Evolutionary conservation across 30 jellyfish, hydroid and myxozoan species (phyloP), one percentile per base, ranked within the genome.

Genomic region (Turritopsis dohrnii): DNA sequence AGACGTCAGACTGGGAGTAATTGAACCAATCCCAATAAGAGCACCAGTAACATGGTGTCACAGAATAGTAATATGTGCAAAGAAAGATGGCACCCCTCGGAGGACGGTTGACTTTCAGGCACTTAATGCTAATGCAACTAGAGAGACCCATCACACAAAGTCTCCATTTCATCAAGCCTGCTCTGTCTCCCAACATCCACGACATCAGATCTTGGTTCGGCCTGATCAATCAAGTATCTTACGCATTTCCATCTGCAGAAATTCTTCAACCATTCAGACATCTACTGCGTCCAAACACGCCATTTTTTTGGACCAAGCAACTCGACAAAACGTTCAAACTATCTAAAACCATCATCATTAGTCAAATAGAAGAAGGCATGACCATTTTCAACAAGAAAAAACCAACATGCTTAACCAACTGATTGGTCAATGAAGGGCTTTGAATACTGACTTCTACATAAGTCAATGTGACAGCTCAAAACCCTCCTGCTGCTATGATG

Each of bases 21-120:
- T 84, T 21, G 89, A 75, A 53, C 91, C 91, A 71, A 88, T 83
- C 69, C 91, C 89, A 18, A 28, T 60, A n/a, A 89, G 89, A 18
- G 74, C 8, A 31, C 88, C 91, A 18, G 86, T 71, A 28, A 65
- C 86, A 16, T 84, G 91, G 91, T 84, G 91, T 31, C 69, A 28
- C 60, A 84, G 90, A 13, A 84, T 84, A n/a, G n/a, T n/a, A n/a
- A n/a, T n/a, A n/a, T n/a, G n/a, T n/a, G n/a, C n/a, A n/a, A n/a
- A n/a, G n/a, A 84, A 84, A 53, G 65, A 74, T 84, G 18, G 53
- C 41, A 21, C 18, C 29, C 91, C 91, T n/a, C 83, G 91, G 8
- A 83, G 89, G 65, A 84, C 91, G 21, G 83, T 84, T 18, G 91
- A 84, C 89, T 53, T 84, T 28, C 91, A 84, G 31, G 29, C 24